Conservation (phyloP, 2,888 invertebrate genomes). For the Adelognathus sp. region DNA sequence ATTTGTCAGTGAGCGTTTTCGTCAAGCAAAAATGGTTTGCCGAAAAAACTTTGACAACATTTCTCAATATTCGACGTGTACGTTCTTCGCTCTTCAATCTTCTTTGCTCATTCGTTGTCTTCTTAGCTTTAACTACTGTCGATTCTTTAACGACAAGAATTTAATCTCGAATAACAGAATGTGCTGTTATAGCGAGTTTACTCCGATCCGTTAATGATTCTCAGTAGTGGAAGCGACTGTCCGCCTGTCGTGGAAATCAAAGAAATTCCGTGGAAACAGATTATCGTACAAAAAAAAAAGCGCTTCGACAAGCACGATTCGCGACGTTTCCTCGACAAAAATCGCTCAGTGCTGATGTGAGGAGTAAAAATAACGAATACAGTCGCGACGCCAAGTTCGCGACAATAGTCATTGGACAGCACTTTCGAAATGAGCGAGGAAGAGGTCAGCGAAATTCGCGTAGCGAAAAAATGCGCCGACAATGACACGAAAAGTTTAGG, state of each 20-base stretch:
- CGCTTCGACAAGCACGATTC: constrained; percentile 27
- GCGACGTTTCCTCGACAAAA: neutral
- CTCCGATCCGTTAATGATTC: constrained; percentile 13
- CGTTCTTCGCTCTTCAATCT: constrained; percentile 17
- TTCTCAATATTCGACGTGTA: neutral
- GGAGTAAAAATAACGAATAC: constrained; percentile 10
- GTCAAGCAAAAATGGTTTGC: constrained; percentile 39
- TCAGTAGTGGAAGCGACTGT: neutral
- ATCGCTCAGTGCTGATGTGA: neutral
- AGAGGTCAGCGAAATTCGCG: constrained; percentile 48
- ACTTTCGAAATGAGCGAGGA: neutral
- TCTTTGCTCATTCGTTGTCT: neutral
- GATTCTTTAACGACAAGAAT: constrained; percentile 11
- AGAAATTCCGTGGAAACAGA: constrained; percentile 8
- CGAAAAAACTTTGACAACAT: constrained; percentile 43
- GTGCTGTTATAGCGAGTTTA: constrained; percentile 26
- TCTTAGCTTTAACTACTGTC: neutral
- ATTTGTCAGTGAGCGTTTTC: constrained; percentile 39
- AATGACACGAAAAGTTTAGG: neutral
- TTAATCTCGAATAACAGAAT: constrained; percentile 41
- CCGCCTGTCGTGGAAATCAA: neutral
- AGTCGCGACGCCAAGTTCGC: neutral
- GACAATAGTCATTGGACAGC: constrained; percentile 3
- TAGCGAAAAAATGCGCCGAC: constrained; percentile 31
- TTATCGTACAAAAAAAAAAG: constrained; percentile 4